Evolutionary conservation across 2,888 invertebrate genomes (phyloP), one percentile per base, ranked within the genome.

Genomic region (Steinernema carpocapsae): DNA sequence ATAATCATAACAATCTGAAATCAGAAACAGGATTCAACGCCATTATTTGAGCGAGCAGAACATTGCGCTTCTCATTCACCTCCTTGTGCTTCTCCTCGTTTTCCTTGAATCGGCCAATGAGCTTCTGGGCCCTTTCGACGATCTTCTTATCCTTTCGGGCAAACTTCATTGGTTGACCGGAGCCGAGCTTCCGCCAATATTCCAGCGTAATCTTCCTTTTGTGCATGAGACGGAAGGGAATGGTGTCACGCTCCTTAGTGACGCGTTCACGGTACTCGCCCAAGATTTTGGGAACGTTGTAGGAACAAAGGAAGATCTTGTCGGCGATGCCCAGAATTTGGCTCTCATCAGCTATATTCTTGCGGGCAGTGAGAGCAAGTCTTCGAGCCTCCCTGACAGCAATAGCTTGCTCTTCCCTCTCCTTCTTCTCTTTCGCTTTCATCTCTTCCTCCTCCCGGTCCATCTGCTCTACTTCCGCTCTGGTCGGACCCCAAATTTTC

Each of bases 291-390:
- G 64, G 7, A 12, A 32, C 29, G 17, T 64, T 29, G 64, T 26
- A 64, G 3, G 64, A 32, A 32, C 64, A 64, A 1, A 64, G 17
- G 32, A 64, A 64, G 37, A 64, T 29, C 14, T 64, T 64, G 26
- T 64, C 64, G 4, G 64, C 29, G 17, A 64, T n/a, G 19, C 64
- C 64, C 3, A 64, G 17, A n/a, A 64, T n/a, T n/a, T n/a, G n/a
- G n/a, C n/a, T n/a, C n/a, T n/a, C n/a, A n/a, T n/a, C n/a, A n/a
- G n/a, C n/a, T n/a, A n/a, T n/a, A n/a, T n/a, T n/a, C n/a, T n/a
- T n/a, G n/a, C n/a, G n/a, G n/a, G n/a, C n/a, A n/a, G n/a, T n/a
- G n/a, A n/a, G n/a, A n/a, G n/a, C 22, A 10, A 6, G 19, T 22
- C 52, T 22, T 24, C 24, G 19, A 22, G 19, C 24, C 24, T 12